These are phyloP conservation scores for Hirundichthys speculiger DNA, from an alignment of 2,113 vertebrate species.

Conservation along the genomic window DNA sequence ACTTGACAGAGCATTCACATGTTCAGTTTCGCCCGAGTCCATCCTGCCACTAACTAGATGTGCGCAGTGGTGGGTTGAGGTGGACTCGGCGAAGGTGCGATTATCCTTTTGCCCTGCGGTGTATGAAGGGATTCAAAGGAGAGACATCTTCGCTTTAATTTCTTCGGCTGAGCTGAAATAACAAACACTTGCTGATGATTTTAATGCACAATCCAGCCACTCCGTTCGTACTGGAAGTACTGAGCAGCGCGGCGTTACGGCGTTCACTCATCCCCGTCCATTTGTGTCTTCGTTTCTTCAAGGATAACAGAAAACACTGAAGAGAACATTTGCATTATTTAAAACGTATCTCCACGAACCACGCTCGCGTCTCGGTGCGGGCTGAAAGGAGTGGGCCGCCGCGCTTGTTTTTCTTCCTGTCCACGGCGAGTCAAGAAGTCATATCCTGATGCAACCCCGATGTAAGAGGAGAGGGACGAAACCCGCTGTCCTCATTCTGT, in stretches of 20 bases:
- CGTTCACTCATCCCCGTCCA: no score
- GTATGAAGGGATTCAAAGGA: slow-evolving; percentile 14
- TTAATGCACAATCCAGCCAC: no score
- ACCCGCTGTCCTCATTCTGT: slow-evolving; percentile 21
- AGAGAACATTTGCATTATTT: neutral
- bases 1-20: slow-evolving; percentile 42
- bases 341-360: neutral
- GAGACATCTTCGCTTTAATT: neutral
- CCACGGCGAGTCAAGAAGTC: neutral
- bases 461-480: slow-evolving; percentile 28
- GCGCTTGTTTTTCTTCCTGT: neutral
- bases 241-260: no score
- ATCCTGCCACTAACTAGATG: slow-evolving; percentile 47
- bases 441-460: slow-evolving; percentile 24
- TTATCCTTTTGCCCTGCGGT: slow-evolving; percentile 20
- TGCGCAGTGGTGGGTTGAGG: slow-evolving; percentile 11
- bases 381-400: slow-evolving; percentile 1
- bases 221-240: no score
- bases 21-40: slow-evolving; percentile 40
- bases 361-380: neutral
- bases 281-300: slow-evolving; percentile 6
- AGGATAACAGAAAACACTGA: neutral
- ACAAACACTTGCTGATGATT: neutral
- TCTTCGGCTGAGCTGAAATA: slow-evolving; percentile 5
- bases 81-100: slow-evolving; percentile 30